A percentile compares a stretch with the other conserved stretches of the same genome.
Evolutionary conservation across 2,888 invertebrate species (phyloP).

Genomic region (Conchocele bisecta): DNA sequence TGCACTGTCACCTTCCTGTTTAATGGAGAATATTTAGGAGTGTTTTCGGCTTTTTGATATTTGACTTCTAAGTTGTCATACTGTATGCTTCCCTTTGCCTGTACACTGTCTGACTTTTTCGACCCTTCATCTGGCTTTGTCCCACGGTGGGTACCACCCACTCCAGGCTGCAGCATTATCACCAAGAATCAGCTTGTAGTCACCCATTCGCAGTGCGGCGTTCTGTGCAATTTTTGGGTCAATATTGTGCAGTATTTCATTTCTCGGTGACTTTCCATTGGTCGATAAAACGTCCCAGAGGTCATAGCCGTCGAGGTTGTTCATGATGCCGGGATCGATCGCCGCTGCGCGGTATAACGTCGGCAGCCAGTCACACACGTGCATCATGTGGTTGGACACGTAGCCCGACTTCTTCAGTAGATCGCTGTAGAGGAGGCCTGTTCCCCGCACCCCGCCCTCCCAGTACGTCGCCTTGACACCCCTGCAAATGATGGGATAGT

Average conservation of each 20-base stretch:
- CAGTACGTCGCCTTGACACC: slow-evolving; percentile 82
- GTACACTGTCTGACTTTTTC: neutral
- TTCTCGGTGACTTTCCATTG: slow-evolving; percentile 86
- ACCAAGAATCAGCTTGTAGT: slow-evolving; percentile 74
- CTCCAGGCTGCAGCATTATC: slow-evolving; percentile 55
- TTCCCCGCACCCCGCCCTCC: slow-evolving; percentile 92
- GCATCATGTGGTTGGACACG: slow-evolving; percentile 89
- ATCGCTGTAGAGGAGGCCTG: slow-evolving; percentile 91
- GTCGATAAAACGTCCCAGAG: slow-evolving; percentile 89
- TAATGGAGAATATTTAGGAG: no score
- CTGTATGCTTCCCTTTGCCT: neutral
- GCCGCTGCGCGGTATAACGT: slow-evolving; percentile 90
- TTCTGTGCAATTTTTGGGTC: slow-evolving; percentile 61
- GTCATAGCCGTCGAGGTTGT: slow-evolving; percentile 87
- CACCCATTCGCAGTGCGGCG: slow-evolving; percentile 70
- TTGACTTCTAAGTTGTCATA: neutral
- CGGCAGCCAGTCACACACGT: slow-evolving; percentile 94
- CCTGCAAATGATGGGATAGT: no score
- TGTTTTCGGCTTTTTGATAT: no score
- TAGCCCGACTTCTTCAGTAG: slow-evolving; percentile 85
- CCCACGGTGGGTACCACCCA: slow-evolving; percentile 74
- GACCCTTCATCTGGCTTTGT: slow-evolving; percentile 17
- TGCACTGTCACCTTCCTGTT: slow-evolving; percentile 53
- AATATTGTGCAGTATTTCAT: slow-evolving; percentile 84
- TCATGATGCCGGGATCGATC: slow-evolving; percentile 57